Evolutionary conservation across 2,888 invertebrate genomes (phyloP).

Genomic region (Troides helena): DNA sequence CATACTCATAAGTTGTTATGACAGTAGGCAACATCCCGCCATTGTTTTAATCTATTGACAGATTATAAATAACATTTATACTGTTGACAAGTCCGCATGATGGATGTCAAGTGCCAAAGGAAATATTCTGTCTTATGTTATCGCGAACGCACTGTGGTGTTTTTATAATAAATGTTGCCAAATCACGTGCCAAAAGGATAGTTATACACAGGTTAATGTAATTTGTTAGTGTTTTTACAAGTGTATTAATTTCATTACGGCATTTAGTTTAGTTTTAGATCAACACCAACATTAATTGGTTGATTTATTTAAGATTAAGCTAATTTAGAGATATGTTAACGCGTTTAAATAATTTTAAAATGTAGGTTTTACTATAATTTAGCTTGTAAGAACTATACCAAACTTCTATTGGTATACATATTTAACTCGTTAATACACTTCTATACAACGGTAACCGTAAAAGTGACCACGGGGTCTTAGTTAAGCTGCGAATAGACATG

Average conservation of each 20-base stretch:
- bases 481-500: not conserved
- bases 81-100: conserved; percentile 1
- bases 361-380: conserved; percentile 18
- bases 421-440: conserved; percentile 2
- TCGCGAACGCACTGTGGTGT: conserved; percentile 5
- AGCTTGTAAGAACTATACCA: conserved; percentile 13
- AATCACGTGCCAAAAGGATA: conserved; percentile 30
- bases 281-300: conserved; percentile 8
- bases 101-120: not conserved
- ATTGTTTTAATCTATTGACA: not conserved
- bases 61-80: not conserved
- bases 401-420: conserved; percentile 1
- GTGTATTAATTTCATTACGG: conserved; percentile 14
- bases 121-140: not conserved
- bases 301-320: conserved; percentile 16
- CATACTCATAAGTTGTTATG: not conserved
- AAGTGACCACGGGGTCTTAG: conserved; percentile 2
- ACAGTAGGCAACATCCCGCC: not conserved
- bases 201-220: conserved; percentile 23
- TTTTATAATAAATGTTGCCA: conserved; percentile 21
- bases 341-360: conserved; percentile 21
- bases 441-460: not conserved
- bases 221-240: conserved; percentile 25
- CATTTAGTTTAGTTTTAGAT: conserved; percentile 25
- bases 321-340: conserved; percentile 6